These are phyloP conservation scores for Furcifer pardalis DNA, from an alignment of 2,797 vertebrate genomes.

Conservation along the genomic window DNA sequence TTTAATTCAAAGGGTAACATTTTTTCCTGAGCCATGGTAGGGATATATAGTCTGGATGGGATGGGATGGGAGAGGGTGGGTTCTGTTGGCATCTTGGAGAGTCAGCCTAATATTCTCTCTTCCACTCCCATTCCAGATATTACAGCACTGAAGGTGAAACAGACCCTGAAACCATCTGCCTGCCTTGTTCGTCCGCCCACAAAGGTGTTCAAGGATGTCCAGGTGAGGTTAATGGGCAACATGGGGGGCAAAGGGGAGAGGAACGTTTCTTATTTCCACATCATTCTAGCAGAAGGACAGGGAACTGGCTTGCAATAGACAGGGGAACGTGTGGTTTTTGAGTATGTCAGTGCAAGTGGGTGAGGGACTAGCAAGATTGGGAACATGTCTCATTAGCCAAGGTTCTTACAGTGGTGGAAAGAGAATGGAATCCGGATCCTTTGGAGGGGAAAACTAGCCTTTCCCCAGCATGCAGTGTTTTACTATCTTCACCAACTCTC, in stretches of 20 bases:
- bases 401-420: background rate
- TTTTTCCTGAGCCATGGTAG: too few relatives aligned
- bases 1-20: too few relatives aligned
- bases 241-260: background rate
- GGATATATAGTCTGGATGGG: too few relatives aligned
- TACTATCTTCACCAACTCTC: too few relatives aligned
- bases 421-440: background rate
- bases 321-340: background rate
- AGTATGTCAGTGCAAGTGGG: background rate
- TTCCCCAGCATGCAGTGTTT: too few relatives aligned
- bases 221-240: constrained; percentile 66
- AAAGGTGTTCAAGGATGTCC: constrained; percentile 57
- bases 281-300: background rate
- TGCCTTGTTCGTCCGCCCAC: constrained; percentile 66
- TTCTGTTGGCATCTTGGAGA: too few relatives aligned
- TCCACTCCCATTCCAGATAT: constrained; percentile 63
- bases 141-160: constrained; percentile 57
- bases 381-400: background rate
- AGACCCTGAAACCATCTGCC: constrained; percentile 49
- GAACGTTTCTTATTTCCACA: background rate
- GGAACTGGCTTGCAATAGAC: accelerated
- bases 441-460: background rate
- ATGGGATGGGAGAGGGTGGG: too few relatives aligned
- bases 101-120: background rate
- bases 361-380: background rate